Percentiles rank a stretch among this genome's conserved stretches.
phyloP scores from a whole-genome alignment of 2,797 vertebrate species.

The Anisognathus igniventris region DNA sequence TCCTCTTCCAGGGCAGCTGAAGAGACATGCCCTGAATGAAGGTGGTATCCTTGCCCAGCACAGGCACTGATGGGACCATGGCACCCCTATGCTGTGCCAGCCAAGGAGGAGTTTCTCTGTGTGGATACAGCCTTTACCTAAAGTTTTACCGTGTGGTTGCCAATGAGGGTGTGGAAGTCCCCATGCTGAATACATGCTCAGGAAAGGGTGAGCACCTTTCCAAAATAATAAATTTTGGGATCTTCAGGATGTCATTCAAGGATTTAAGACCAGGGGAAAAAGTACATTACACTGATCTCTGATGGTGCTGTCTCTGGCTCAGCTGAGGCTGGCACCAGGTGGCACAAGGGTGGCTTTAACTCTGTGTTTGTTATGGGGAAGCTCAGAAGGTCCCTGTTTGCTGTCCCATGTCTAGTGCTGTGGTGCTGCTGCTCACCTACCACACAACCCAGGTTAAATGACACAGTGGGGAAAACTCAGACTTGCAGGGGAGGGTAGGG shows the following conservation, averaged over 20 bases:
- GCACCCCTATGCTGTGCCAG: accelerated
- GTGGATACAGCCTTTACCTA: neutral
- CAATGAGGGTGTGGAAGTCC: neutral
- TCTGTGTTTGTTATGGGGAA: neutral
- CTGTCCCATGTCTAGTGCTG: accelerated
- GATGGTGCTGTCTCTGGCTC: neutral
- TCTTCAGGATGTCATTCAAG: neutral
- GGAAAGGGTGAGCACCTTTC: neutral
- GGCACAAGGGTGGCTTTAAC: neutral
- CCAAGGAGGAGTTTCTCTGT: neutral
- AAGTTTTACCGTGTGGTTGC: neutral
- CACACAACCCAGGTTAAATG: neutral
- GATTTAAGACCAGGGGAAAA: neutral
- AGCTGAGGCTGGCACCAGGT: accelerated
- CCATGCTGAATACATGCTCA: neutral
- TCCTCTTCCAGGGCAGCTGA: neutral
- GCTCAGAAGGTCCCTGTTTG: neutral
- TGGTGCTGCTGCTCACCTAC: neutral
- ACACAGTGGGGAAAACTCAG: neutral
- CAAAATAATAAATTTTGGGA: neutral
- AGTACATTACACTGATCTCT: neutral
- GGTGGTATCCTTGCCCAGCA: neutral
- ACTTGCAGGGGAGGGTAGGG: neutral
- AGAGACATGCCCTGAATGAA: neutral
- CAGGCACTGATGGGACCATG: neutral